A percentile compares a stretch with the other conserved stretches of the same genome.
Evolutionary conservation across 2,797 vertebrate species (phyloP).

Genomic region (Sebastes diaconus): DNA sequence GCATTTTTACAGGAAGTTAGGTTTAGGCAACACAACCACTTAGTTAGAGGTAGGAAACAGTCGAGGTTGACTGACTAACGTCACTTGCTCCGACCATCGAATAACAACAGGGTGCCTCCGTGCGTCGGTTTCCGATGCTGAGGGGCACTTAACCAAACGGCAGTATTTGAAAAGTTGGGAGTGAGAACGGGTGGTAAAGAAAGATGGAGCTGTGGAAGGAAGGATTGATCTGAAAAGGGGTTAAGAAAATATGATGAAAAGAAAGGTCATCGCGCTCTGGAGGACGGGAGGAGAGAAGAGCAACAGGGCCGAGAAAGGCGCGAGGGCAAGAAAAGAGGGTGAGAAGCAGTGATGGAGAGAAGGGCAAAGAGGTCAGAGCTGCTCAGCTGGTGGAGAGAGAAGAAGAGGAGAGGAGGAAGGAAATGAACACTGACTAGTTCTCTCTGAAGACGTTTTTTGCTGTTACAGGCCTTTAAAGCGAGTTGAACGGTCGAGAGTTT

Average conservation of each 20-base stretch:
- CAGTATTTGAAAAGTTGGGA: background rate
- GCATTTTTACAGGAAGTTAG: no score
- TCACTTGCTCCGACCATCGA: no score
- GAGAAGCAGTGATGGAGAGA: constrained; percentile 26
- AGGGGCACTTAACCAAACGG: no score
- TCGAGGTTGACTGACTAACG: no score
- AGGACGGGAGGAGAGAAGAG: background rate
- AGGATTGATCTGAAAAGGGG: background rate
- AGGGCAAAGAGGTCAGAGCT: background rate
- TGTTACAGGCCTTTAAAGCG: no score
- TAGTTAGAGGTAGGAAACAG: no score
- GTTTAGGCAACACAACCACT: no score
- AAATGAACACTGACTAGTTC: constrained; percentile 20
- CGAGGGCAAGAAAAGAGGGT: constrained; percentile 3
- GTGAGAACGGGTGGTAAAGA: background rate
- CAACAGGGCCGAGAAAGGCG: constrained; percentile 1
- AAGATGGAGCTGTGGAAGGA: background rate
- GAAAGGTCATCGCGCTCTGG: background rate
- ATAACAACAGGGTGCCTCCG: no score
- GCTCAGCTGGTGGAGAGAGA: background rate
- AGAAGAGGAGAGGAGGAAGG: background rate
- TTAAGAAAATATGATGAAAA: background rate
- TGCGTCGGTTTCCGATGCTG: no score
- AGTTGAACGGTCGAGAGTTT: no score
- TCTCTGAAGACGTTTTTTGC: no score